Conservation (phyloP, 2,888 invertebrate species). For the Lasioglossum morio region DNA sequence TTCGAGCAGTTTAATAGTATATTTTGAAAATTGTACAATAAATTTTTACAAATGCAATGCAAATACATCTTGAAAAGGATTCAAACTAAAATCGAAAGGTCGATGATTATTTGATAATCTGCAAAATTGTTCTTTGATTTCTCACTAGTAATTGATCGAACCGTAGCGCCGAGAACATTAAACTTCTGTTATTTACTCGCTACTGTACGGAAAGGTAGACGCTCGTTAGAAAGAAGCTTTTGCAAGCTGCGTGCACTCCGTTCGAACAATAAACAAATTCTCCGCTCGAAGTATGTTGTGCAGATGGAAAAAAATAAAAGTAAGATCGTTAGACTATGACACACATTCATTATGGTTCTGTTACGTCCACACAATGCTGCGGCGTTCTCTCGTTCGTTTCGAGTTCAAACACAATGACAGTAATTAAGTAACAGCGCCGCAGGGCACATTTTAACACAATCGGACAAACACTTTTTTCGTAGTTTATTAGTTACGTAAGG, state of each 20-base stretch:
- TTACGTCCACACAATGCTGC: neutral
- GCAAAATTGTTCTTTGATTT: too few relatives aligned
- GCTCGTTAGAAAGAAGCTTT: neutral
- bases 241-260: neutral
- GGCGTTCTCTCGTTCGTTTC: neutral
- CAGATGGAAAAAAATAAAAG: slow-evolving; percentile 1
- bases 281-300: neutral
- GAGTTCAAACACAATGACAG: slow-evolving; percentile 8
- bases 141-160: too few relatives aligned
- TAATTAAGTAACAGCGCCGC: neutral
- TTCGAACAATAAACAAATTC: neutral
- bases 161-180: too few relatives aligned
- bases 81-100: too few relatives aligned
- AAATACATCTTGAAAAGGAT: too few relatives aligned
- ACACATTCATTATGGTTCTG: slow-evolving; percentile 22
- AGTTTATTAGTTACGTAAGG: neutral
- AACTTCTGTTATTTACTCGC: neutral
- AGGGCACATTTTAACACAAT: neutral
- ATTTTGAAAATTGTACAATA: too few relatives aligned
- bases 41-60: too few relatives aligned
- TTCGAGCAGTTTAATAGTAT: too few relatives aligned
- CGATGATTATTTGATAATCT: too few relatives aligned
- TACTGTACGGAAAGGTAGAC: neutral
- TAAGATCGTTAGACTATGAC: slow-evolving; percentile 21
- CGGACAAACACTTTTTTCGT: neutral